Evolutionary conservation across 2,113 vertebrate genomes (phyloP).

Genomic region (Cercocebus atys): DNA sequence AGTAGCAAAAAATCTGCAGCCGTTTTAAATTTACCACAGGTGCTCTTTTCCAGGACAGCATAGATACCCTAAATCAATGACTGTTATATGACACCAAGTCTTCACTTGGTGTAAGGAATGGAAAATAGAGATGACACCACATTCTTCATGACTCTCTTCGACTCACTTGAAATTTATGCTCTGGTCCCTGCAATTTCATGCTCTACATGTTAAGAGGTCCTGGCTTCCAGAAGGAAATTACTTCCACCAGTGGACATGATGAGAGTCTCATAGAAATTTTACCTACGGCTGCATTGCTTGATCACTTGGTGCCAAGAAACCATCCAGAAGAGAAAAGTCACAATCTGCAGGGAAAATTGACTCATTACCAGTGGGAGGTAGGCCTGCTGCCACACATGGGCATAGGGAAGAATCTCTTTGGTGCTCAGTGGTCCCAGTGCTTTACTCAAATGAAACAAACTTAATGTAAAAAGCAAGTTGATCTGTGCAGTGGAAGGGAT

Average conservation of each 20-base stretch:
- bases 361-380: neutral
- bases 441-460: neutral
- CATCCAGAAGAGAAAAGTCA: neutral
- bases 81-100: neutral
- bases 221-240: neutral
- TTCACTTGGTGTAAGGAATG: neutral
- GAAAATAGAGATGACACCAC: neutral
- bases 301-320: no score
- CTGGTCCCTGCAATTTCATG: neutral
- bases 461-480: neutral
- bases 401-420: neutral
- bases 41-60: neutral
- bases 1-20: neutral
- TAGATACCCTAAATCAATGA: neutral
- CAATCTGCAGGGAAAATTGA: neutral
- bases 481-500: neutral
- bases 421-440: neutral
- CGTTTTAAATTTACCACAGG: neutral
- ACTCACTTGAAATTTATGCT: neutral
- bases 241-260: neutral
- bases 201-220: neutral
- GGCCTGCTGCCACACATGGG: neutral
- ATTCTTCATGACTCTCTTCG: neutral
- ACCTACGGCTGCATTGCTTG: neutral
- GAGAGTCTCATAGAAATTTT: neutral